Base-by-base conservation (phyloP, 2,888 invertebrate species). In the Thumatha senex region DNA sequence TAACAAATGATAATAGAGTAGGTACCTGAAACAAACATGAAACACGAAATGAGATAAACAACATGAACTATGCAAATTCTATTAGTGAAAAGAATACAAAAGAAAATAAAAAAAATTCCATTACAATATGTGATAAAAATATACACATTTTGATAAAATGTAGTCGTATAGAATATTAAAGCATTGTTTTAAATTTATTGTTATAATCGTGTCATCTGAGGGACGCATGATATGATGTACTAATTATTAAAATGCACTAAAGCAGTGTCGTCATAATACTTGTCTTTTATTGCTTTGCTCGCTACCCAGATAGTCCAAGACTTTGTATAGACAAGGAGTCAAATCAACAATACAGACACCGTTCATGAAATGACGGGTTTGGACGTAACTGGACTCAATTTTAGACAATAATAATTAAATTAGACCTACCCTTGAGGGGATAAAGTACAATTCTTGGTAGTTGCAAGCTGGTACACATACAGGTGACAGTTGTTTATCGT, bases 131-230 rank as follows among this genome's bases (percentile, higher is more conserved):
- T 89, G 89, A 89, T 90, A 89, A 74, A 74, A 69, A 76, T 89
- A 87, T 89, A 90, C 86, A 89, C 88, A 86, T 81, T 86, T 89
- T 89, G n/a, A 82, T 86, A 77, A 84, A 79, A 73, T 65, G 83
- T 89, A 90, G 88, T 67, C 77, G 57, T 67, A 76, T 84, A 84
- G 79, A 69, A 36, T 67, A 76, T 72, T 63, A 73, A 75, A 48
- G 48, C 68, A 80, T 82, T 80, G 81, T 85, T 85, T 86, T 81
- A 49, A 82, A 76, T 71, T 78, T 74, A 82, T 84, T 86, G 83
- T 84, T 86, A 84, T 82, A 80, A 67, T 71, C 73, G 73, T 78
- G 77, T 82, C 78, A 74, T 71, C 67, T 72, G 72, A 67, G 58
- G 49, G 63, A 73, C 73, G 70, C 74, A 69, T 72, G 67, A 72